A percentile compares a stretch with the other conserved stretches of the same genome.
These are phyloP conservation scores for Nothocercus julius DNA, from an alignment of 2,113 vertebrate species.

Conservation along the genomic window DNA sequence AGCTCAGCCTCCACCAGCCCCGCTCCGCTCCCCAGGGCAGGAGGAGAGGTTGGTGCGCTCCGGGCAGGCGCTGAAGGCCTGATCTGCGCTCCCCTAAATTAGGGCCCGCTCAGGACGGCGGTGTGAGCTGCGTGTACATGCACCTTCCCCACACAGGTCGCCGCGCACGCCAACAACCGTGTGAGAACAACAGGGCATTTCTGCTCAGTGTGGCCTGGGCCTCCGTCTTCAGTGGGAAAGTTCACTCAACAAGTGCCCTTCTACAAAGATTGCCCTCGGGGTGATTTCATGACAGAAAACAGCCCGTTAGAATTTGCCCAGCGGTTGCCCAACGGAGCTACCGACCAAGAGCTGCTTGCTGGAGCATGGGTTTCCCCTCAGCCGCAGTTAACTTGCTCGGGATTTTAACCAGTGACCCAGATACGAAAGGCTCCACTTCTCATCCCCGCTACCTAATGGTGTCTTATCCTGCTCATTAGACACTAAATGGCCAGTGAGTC, in stretches of 20 bases:
- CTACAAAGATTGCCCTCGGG: not conserved
- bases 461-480: not conserved
- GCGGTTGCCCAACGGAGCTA: not conserved
- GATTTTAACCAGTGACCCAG: not conserved
- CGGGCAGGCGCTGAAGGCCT: not conserved
- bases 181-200: not conserved
- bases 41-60: not conserved
- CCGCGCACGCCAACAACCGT: rapidly evolving
- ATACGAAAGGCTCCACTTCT: not conserved
- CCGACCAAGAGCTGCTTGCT: not conserved
- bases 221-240: not conserved
- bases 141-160: not conserved
- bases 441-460: not conserved
- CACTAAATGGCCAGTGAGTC: not conserved
- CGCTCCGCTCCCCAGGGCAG: not conserved
- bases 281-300: not conserved
- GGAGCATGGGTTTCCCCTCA: not conserved
- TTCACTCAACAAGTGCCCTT: not conserved
- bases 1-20: not conserved
- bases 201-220: not conserved
- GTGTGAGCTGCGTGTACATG: not conserved
- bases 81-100: not conserved
- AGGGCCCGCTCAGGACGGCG: not conserved
- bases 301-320: not conserved
- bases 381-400: not conserved